Evolutionary conservation across 2,113 vertebrate species (phyloP).

Genomic region (Dolichallabes microphthalmus): DNA sequence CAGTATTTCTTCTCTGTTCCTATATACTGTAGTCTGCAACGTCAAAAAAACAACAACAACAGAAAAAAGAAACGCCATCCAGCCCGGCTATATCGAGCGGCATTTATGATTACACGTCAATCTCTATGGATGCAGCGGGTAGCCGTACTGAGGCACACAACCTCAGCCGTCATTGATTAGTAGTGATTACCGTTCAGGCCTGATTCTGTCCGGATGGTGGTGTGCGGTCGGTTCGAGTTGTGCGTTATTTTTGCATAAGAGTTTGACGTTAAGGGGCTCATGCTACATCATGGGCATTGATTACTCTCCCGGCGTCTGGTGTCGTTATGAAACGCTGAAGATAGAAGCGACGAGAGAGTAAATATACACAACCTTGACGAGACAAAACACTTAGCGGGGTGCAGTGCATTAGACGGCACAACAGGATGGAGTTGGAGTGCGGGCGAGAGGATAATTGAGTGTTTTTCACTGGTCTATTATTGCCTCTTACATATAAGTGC

Average conservation of each 20-base stretch:
- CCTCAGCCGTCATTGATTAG: not conserved
- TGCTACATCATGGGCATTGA: slow-evolving; percentile 36
- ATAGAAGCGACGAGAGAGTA: not conserved
- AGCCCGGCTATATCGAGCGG: slow-evolving; percentile 14
- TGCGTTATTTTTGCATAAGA: not conserved
- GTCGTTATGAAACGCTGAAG: slow-evolving; percentile 12
- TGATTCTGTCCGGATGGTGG: not conserved
- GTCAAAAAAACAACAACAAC: not conserved
- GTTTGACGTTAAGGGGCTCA: not conserved
- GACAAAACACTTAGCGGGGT: slow-evolving; percentile 32
- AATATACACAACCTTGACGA: slow-evolving; percentile 1
- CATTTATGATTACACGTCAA: not conserved
- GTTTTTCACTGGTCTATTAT: not conserved
- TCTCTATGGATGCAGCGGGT: not conserved
- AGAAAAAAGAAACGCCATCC: not conserved
- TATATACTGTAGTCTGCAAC: not conserved
- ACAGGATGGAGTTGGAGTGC: slow-evolving; percentile 11
- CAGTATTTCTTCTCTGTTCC: slow-evolving; percentile 1
- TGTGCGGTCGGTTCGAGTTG: slow-evolving; percentile 15
- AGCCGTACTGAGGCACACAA: not conserved
- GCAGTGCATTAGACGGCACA: not conserved
- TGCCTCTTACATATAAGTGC: not conserved
- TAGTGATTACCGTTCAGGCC: not conserved
- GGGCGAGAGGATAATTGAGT: not conserved
- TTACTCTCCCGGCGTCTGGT: slow-evolving; percentile 19